A percentile compares a stretch with the other conserved stretches of the same genome.
phyloP scores from a whole-genome alignment of 1,140 invertebrate species.

The Colletes gigas region DNA sequence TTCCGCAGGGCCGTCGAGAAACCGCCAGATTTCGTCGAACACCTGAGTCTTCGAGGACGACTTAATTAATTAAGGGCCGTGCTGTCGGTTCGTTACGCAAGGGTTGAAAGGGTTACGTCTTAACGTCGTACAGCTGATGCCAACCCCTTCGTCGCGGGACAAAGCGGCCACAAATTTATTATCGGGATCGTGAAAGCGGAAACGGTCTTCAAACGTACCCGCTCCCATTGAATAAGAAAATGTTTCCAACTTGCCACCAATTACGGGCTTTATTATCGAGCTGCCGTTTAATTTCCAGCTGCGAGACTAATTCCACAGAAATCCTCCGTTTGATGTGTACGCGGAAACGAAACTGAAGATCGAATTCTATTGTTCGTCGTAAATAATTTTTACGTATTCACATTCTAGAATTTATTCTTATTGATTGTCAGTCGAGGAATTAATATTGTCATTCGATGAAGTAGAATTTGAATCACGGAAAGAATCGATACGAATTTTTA shows the following conservation, averaged over 20 bases:
- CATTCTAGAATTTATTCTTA: no score
- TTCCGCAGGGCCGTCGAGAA: slow-evolving; percentile 63
- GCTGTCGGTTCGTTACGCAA: slow-evolving; percentile 62
- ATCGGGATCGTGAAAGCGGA: slow-evolving; percentile 16
- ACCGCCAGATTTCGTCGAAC: slow-evolving; percentile 74
- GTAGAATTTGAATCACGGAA: neutral
- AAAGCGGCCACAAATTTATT: slow-evolving; percentile 53
- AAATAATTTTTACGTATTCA: no score
- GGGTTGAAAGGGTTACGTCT: slow-evolving; percentile 72
- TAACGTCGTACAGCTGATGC: slow-evolving; percentile 73
- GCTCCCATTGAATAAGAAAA: neutral
- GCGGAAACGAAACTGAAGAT: no score
- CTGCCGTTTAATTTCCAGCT: slow-evolving; percentile 27
- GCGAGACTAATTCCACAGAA: neutral
- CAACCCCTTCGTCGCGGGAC: slow-evolving; percentile 46
- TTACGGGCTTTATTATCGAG: slow-evolving; percentile 18
- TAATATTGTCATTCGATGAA: no score
- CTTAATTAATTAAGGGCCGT: slow-evolving; percentile 76
- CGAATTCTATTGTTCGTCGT: no score
- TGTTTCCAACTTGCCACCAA: slow-evolving; percentile 9
- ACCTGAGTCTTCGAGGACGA: slow-evolving; percentile 77
- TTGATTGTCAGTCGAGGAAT: no score
- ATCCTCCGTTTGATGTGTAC: no score
- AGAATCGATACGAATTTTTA: neutral
- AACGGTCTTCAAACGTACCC: slow-evolving; percentile 12